Base-by-base conservation (phyloP, 2,797 vertebrate species). In the Typhlichthys eigenmanni region DNA sequence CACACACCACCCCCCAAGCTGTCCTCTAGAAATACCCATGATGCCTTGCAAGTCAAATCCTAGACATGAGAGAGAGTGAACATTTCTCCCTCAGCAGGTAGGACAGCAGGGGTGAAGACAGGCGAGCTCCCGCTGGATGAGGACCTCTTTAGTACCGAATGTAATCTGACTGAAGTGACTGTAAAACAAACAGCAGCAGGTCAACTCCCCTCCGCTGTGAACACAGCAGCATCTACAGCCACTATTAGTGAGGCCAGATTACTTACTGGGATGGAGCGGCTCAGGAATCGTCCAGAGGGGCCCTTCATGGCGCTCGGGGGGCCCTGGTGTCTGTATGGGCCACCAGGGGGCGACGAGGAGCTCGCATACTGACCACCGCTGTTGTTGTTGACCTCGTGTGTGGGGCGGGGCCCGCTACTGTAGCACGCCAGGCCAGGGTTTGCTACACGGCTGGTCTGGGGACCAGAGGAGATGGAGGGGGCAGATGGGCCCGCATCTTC, bases 221-320 rank as follows among this genome's bases (percentile, higher is more conserved):
- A 13, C 11, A 48, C 0, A 13, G 12, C 13, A 48, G 13, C 12
- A 48, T 11, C 47, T 47, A 47, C 47, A 47, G 11, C 3, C 3
- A 10, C 47, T 47, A 47, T 24, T 38, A 55, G 14, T 19, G 55
- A 9, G 14, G 53, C 7, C 3, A 66, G 65, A 73, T 73, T 66
- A 98, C 97, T 99, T 97, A 99, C 97, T 52, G 96, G 95, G 87
- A 95, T 95, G 69, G 95, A 97, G 60, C 93, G 95, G 89, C 93
- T 98, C 81, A 96, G 93, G 91, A 92, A 96, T 66, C 88, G 89
- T 66, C 90, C 91, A 13, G 95, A 88, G 69, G 91, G 91, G 79
- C 92, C 66, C 64, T 45, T 73, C 43, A 55, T 72, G 3, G 16
- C 32, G n/a, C 71, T 66, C 58, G 55, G 57, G 29, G 58, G 32